Evolutionary conservation across 23 tunicate species (phyloP).

Genomic region (Styela clava): DNA sequence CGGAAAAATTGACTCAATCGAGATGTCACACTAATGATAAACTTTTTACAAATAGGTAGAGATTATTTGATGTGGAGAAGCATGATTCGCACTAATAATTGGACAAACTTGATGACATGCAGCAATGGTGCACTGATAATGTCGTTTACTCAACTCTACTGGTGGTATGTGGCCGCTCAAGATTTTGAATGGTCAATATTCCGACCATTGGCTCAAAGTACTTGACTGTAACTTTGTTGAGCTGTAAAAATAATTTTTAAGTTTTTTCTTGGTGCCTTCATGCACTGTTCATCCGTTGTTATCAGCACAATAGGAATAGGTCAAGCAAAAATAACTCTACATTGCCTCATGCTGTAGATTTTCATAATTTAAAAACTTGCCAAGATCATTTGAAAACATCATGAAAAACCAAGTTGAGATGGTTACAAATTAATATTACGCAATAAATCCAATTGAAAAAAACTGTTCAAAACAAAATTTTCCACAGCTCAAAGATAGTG

Average conservation of each 20-base stretch:
- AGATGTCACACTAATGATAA: too few species aligned
- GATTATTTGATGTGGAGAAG: too few species aligned
- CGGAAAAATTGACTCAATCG: too few species aligned
- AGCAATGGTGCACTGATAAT: not conserved
- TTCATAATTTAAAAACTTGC: too few species aligned
- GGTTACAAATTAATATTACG: too few species aligned
- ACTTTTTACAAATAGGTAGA: too few species aligned
- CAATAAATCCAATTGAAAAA: too few species aligned
- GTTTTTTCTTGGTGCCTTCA: not conserved
- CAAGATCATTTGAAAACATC: too few species aligned
- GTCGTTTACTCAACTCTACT: slow-evolving; percentile 82
- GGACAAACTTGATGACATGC: not conserved
- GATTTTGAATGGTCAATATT: slow-evolving; percentile 41
- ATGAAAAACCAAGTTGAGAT: too few species aligned
- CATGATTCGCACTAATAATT: not conserved
- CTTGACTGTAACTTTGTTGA: slow-evolving; percentile 69
- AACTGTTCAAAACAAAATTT: too few species aligned
- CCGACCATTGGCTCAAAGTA: slow-evolving; percentile 71
- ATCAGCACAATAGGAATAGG: not conserved
- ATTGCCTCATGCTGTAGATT: too few species aligned
- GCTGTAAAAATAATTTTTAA: slow-evolving; percentile 34
- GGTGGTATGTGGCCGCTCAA: slow-evolving; percentile 34
- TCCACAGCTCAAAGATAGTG: too few species aligned
- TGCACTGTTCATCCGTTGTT: not conserved
- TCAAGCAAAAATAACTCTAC: not conserved